Evolutionary conservation across 2,113 vertebrate genomes (phyloP), one percentile per base, ranked within the genome.

Genomic region (Centrocercus urophasianus): DNA sequence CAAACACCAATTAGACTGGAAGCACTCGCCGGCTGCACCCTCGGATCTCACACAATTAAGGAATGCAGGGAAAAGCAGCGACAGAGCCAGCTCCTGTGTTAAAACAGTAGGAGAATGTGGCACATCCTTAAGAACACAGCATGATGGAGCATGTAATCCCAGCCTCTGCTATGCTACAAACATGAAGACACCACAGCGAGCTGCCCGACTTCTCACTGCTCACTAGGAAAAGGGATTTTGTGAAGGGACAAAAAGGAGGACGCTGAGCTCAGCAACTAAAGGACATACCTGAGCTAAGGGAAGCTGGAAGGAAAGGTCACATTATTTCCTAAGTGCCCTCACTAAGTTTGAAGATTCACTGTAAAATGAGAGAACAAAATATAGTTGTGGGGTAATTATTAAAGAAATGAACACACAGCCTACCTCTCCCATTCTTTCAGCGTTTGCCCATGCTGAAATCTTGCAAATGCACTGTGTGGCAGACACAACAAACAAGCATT

Each of bases 1-100:
- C 86, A 88, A 89, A 90, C 40, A 20, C 76, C 91, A 91, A 71
- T 94, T 91, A 89, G 73, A 42, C 4, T 24, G 3, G 52, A 88
- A 91, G 65, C 19, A 42, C 57, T 95, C 79, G 90, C 85, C 87
- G 91, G 91, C 72, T 84, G 79, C 76, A 86, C 91, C 82, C 91
- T 75, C 56, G 27, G 82, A 75, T 91, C 91, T 80, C 91, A 78
- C 67, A n/a, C 89, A 87, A 86, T 90, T 80, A 93, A 43, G 54
- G 82, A 65, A 93, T 34, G 54, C 57, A 45, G 15, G 74, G 80
- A 48, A 72, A 95, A 95, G 90, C 86, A 71, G 73, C 70, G 65
- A 59, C 83, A 80, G 83, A 95, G 83, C 86, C 56, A 54, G 73
- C 86, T 83, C 73, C 77, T n/a, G 67, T 90, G 91, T 84, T 91